Conservation (phyloP, 2,113 vertebrate species). For the Oreochromis tanganicae region DNA sequence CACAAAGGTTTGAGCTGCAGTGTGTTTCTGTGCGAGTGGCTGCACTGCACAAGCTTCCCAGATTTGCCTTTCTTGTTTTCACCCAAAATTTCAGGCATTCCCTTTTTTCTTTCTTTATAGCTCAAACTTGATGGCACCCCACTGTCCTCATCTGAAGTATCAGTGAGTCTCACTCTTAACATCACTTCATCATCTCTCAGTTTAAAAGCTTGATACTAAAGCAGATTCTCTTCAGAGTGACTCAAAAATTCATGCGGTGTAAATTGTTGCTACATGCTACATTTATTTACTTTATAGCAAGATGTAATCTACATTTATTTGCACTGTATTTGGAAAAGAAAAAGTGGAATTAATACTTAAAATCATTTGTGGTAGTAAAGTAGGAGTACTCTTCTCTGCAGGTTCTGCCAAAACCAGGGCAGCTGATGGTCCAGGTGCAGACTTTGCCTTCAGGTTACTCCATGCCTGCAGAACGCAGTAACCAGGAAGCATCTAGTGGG, state of each 20-base stretch:
- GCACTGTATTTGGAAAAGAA: background rate
- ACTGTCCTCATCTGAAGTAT: slow-evolving; percentile 78
- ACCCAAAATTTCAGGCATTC: background rate
- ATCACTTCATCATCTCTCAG: background rate
- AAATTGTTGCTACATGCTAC: background rate
- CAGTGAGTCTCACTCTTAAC: slow-evolving; percentile 70
- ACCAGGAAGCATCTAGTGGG: slow-evolving; percentile 80
- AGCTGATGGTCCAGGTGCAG: slow-evolving; percentile 52
- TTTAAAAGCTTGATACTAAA: background rate
- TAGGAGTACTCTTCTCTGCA: slow-evolving; percentile 18
- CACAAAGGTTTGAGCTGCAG: background rate
- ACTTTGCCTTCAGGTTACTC: slow-evolving; percentile 43
- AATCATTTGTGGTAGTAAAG: background rate
- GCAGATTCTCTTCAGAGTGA: background rate
- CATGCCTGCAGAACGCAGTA: slow-evolving; percentile 44
- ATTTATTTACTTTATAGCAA: background rate
- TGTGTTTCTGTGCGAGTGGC: background rate
- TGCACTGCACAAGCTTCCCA: background rate
- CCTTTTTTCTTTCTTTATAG: slow-evolving; percentile 59
- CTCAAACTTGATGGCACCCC: slow-evolving; percentile 79
- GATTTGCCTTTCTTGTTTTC: background rate
- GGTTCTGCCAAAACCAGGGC: slow-evolving; percentile 72
- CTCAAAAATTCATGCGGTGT: background rate
- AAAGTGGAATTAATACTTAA: background rate
- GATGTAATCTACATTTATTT: background rate